Evolutionary conservation across 1,140 invertebrate genomes (phyloP), one percentile per base, ranked within the genome.

Genomic region (Tachypleus tridentatus): DNA sequence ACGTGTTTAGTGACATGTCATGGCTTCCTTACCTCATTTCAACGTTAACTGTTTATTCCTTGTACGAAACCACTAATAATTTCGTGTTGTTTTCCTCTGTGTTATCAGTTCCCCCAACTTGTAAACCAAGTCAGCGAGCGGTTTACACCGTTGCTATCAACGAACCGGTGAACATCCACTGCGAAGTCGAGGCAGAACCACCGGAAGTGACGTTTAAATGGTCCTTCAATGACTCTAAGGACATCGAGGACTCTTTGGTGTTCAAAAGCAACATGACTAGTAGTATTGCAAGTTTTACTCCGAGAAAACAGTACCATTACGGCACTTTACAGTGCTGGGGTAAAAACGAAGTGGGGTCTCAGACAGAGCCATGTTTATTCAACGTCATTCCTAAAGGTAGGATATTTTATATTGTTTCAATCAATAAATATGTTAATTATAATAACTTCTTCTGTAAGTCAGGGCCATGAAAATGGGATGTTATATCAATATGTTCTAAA

Each of bases 201-300:
- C 77, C 84, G 7, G 82, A 89, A 3, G 80, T 83, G 67, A 77
- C 88, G 72, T 95, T 93, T 73, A 84, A 84, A 61, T 94, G 92
- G 92, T 90, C 87, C 5, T 94, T 94, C 79, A 94, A 94, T 78
- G 92, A 91, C 75, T 91, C 89, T 3, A 89, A 88, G 0, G 91
- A 93, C 72, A 89, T n/a, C n/a, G 7, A 7, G 53, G 53, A 54
- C 53, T 54, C 53, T n/a, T 8, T 54, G 7, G 7, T n/a, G 7
- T 54, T 54, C 53, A n/a, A 7, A 7, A 7, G n/a, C 7, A n/a
- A 54, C 7, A 1, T 7, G n/a, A 54, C 53, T n/a, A 54, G n/a
- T 1, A 54, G 7, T n/a, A 3, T 54, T 1, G 53, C 53, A 7
- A 8, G 7, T n/a, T 54, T 8, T n/a, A 7, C 7, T n/a, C 7